Conservation (phyloP, 2,888 invertebrate genomes). For the Ectobius pallidus region DNA sequence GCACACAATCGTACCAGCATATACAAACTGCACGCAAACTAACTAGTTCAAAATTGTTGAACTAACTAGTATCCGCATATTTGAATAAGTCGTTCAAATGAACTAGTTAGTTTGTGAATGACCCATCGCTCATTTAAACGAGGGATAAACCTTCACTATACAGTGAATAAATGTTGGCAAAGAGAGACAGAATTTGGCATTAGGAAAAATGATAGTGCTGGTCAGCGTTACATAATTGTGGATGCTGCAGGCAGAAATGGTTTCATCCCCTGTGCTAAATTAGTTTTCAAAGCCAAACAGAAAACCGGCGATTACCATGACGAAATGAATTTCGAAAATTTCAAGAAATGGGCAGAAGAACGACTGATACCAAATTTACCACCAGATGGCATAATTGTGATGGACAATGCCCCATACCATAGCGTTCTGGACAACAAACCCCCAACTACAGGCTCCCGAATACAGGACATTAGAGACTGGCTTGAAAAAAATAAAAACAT, state of each 20-base stretch:
- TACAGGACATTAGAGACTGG: neutral
- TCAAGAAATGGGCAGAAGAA: constrained; percentile 3
- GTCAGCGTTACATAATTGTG: neutral
- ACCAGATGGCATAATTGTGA: neutral
- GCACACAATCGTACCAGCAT: too few relatives aligned
- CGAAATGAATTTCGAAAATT: constrained; percentile 23
- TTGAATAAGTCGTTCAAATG: too few relatives aligned
- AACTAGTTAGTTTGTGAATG: too few relatives aligned
- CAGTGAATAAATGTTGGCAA: constrained; percentile 10
- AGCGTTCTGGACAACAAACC: neutral
- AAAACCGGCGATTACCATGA: constrained; percentile 6
- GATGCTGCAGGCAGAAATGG: neutral
- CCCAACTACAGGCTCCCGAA: neutral
- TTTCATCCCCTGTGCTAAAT: neutral
- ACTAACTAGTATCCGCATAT: too few relatives aligned
- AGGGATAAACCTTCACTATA: neutral
- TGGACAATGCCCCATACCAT: constrained; percentile 3
- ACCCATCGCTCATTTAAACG: neutral
- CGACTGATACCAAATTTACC: constrained; percentile 8
- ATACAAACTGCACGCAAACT: too few relatives aligned
- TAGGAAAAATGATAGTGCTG: neutral
- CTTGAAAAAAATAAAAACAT: neutral
- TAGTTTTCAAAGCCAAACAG: constrained; percentile 7
- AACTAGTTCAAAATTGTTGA: too few relatives aligned
- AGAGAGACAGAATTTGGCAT: neutral